Evolutionary conservation across 2,888 invertebrate species (phyloP), one percentile per base, ranked within the genome.

Genomic region (Oxyscelio sp.): DNA sequence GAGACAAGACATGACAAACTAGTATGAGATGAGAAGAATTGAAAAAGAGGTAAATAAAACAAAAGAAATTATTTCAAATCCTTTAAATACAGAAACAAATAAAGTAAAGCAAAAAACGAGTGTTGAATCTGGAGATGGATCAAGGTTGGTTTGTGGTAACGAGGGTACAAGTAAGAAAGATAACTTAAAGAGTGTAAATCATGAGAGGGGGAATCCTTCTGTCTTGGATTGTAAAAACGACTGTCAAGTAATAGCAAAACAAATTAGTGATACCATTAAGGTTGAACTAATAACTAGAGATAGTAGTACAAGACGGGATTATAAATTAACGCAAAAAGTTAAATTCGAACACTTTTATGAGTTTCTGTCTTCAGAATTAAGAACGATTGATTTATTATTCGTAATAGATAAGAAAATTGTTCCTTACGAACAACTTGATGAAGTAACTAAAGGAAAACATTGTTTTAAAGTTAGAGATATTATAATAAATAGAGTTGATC

Each of bases 311-410:
- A 63, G 15, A 45, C 17, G 66, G 27, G 75, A 58, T 9, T 77
- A 77, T 17, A 52, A 21, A 13, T 58, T 58, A 17, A 66, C 34
- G 3, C 17, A 15, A 24, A 22, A 34, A 13, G 34, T 50, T 13
- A 77, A 77, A 34, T 68, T 50, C 21, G 52, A 66, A 2, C 68
- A 77, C 13, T 77, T 77, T 59, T 40, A 66, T 6, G 77, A 68
- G 27, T 77, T 68, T 40, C n/a, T 77, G 2, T 17, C 24, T 2
- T 68, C 59, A 2, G 68, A 77, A 52, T 56, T 77, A 17, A 31
- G 77, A 40, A 58, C 17, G 8, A 17, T 0, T 21, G 54, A 74
- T 15, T 15, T 74, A 17, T 4, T 73, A n/a, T 52, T 68, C 11
- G 40, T 77, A 11, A 21, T 77, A 4, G 77, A 77, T 31, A 21